Evolutionary conservation across 2,888 invertebrate species (phyloP), one percentile per base, ranked within the genome.

Genomic region (Acleris cristana): DNA sequence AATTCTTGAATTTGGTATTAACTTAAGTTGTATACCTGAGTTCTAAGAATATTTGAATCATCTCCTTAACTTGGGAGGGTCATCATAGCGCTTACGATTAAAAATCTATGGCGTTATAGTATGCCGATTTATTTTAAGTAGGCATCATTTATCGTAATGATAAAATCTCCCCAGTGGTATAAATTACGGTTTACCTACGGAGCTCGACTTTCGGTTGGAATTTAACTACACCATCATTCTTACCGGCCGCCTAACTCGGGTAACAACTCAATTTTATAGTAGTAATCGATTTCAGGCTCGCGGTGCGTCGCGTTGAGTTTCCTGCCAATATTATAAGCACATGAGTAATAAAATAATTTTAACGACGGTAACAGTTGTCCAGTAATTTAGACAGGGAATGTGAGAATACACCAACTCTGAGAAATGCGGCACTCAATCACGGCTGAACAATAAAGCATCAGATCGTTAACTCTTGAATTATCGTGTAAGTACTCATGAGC

Each of bases 231-330:
- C 76, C 76, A 80, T 76, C 78, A 77, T 68, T 83, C 81, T 81
- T 76, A 72, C 71, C 73, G 75, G 76, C 74, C 77, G 76, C 76
- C 73, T 76, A 78, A 79, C 74, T 75, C 72, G 74, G 71, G 75
- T 79, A 80, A 83, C 84, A 83, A 80, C 76, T 83, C 84, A 84
- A 77, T 80, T 82, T 84, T 81, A 85, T 83, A 78, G 82, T 72
- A 57, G 83, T 81, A 79, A 85, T 85, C 81, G 79, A 74, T 84
- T 82, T 80, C 55, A 26, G 44, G 55, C 44, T 76, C 76, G 78
- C 69, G 71, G 72, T 73, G 74, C 75, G 64, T 71, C 71, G 72
- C 71, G 74, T 73, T 73, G 75, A 77, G 75, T 77, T 78, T 74
- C 65, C 55, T 19, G 51, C 18, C 4, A 51, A n/a, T 19, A 21